A percentile compares a stretch with the other conserved stretches of the same genome.
phyloP scores from a whole-genome alignment of 1,140 invertebrate genomes.

The Drosophila tropicalis region DNA sequence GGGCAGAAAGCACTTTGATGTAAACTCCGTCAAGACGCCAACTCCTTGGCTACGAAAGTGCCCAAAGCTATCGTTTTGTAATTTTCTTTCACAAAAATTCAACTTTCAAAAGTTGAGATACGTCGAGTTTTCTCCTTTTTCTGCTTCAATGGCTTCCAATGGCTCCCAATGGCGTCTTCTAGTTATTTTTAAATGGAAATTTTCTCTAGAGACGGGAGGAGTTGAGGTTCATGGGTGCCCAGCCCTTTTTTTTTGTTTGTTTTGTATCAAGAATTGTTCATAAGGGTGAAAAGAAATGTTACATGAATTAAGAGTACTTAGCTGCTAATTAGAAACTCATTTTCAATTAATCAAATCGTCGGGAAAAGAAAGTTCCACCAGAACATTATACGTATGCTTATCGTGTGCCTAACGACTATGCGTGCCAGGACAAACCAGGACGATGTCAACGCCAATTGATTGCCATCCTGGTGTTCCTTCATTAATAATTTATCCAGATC shows the following conservation, averaged over 20 bases:
- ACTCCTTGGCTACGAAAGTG: slow-evolving; percentile 33
- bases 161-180: slow-evolving; percentile 22
- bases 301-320: slow-evolving; percentile 49
- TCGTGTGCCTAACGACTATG: slow-evolving; percentile 41
- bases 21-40: slow-evolving; percentile 42
- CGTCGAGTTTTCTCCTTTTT: slow-evolving; percentile 31
- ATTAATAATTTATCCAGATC: slow-evolving; percentile 71
- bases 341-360: slow-evolving; percentile 73
- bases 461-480: slow-evolving; percentile 27
- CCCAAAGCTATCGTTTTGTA: slow-evolving; percentile 65
- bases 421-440: slow-evolving; percentile 33
- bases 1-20: slow-evolving; percentile 62
- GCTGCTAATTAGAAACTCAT: slow-evolving; percentile 74
- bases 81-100: slow-evolving; percentile 45
- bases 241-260: not conserved
- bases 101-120: slow-evolving; percentile 8
- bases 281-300: slow-evolving; percentile 28
- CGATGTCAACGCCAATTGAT: slow-evolving; percentile 78
- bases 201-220: not conserved
- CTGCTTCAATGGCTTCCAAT: slow-evolving; percentile 18
- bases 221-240: not conserved
- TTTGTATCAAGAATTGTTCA: not conserved
- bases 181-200: slow-evolving; percentile 17
- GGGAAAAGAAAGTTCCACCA: slow-evolving; percentile 11
- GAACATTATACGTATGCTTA: slow-evolving; percentile 36